A percentile compares a stretch with the other conserved stretches of the same genome.
phyloP scores from a whole-genome alignment of 2,797 vertebrate species.

The Hephaestus fuliginosus region DNA sequence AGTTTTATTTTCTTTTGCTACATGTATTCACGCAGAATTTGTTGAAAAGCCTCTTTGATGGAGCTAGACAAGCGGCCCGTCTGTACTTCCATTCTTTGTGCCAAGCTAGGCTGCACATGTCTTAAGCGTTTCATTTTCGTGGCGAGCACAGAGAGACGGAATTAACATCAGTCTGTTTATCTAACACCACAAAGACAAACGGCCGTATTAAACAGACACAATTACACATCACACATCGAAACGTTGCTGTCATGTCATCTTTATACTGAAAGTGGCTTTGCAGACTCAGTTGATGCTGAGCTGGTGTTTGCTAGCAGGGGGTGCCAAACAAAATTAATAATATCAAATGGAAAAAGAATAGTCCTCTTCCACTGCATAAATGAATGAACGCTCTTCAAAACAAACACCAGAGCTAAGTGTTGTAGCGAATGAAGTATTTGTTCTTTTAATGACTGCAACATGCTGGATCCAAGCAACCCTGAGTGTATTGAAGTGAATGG shows the following conservation, averaged over 20 bases:
- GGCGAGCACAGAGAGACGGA: neutral
- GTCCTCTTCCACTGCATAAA: neutral
- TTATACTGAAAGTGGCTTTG: neutral
- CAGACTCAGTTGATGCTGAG: neutral
- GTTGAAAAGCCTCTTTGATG: neutral
- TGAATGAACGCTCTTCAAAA: neutral
- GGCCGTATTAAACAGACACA: neutral
- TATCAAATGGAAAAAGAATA: neutral
- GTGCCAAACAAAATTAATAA: neutral
- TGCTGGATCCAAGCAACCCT: neutral
- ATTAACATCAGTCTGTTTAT: constrained; percentile 11
- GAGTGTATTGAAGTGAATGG: neutral
- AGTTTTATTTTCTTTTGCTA: neutral
- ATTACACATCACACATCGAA: neutral
- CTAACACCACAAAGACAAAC: neutral
- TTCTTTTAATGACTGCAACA: neutral
- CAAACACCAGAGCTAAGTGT: neutral
- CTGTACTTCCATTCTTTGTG: neutral
- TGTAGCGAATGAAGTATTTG: neutral
- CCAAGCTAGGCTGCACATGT: constrained; percentile 8
- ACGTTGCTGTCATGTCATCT: neutral
- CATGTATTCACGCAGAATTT: neutral
- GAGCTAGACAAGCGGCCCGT: neutral
- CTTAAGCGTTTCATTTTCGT: neutral
- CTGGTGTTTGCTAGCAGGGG: neutral